Evolutionary conservation across 1,140 invertebrate genomes (phyloP).

Genomic region (Drosophila sp.): DNA sequence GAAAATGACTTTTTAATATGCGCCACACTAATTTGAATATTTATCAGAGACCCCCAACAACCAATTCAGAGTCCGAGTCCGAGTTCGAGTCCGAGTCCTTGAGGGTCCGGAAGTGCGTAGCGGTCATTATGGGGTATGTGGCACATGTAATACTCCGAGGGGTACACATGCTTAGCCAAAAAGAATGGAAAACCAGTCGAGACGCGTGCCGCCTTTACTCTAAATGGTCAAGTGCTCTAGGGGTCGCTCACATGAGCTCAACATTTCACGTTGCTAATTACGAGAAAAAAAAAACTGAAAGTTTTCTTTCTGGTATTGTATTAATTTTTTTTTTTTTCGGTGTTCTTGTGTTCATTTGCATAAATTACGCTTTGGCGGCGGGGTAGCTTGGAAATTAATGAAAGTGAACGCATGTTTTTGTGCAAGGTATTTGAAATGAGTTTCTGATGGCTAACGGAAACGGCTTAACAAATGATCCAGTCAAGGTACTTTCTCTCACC

Average conservation of each 20-base stretch:
- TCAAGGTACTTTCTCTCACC: too few species aligned
- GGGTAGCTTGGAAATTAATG: background rate
- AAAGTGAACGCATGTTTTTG: background rate
- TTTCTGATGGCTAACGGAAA: slow-evolving; percentile 17
- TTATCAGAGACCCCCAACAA: slow-evolving; percentile 33
- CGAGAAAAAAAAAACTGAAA: background rate
- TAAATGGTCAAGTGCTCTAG: slow-evolving; percentile 6
- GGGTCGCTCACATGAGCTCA: slow-evolving; percentile 24
- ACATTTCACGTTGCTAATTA: slow-evolving; percentile 17
- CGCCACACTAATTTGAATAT: slow-evolving; percentile 67
- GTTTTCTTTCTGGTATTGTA: background rate
- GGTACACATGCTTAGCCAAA: slow-evolving; percentile 5
- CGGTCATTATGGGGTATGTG: slow-evolving; percentile 1
- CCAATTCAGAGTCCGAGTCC: slow-evolving; percentile 1
- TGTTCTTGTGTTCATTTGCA: slow-evolving; percentile 5
- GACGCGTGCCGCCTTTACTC: slow-evolving; percentile 3
- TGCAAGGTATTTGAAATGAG: background rate
- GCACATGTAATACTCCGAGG: slow-evolving; percentile 2
- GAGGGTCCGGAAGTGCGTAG: slow-evolving; percentile 19
- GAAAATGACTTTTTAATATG: slow-evolving; percentile 72
- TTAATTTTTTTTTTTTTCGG: background rate
- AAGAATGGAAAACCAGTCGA: background rate
- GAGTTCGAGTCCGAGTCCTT: slow-evolving; percentile 2
- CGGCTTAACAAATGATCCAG: slow-evolving; percentile 3
- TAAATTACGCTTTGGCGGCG: slow-evolving; percentile 6